Base-by-base conservation (phyloP, 2,113 vertebrate genomes). In the Dasyprocta punctata region DNA sequence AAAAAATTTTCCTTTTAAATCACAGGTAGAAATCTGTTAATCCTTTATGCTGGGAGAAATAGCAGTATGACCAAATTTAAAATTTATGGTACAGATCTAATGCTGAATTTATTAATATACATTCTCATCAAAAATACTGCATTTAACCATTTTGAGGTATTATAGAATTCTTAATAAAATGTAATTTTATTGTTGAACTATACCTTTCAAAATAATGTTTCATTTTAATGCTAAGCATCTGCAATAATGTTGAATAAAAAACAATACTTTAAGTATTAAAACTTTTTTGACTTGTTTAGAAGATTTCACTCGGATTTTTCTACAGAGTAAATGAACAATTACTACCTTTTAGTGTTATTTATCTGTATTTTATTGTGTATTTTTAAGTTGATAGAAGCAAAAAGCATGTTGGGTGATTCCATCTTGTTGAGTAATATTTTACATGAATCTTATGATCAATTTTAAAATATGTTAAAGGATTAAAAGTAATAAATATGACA, bases 271-370 rank as follows among this genome's bases (percentile, higher is more conserved):
- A 83, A 56, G 14, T 20, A 86, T 44, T 92, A 96, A 96, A 78
- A 80, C 9, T 54, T 94, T 96, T 82, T 54, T 77, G 20, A 24
- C 54, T 4, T 80, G 5, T 67, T 36, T 65, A 87, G 67, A 89
- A 86, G 47, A 95, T 90, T 85, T 95, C 14, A 97, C 19, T 96
- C 7, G 78, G n/a, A 56, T 95, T 69, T 52, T 47, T 92, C 16
- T 86, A 84, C 67, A 44, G 84, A 92, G 7, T 90, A 95, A 86
- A 63, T 92, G 65, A 93, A 95, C 91, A 8, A 9, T 96, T 96
- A 85, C 81, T 61, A 63, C 24, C 9, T 73, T 24, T 44, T 33
- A 87, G 52, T 80, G 61, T 75, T 92, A 83, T 14, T 89, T 93
- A 94, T 54, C 8, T 87, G 1, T 94, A 69, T 88, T 88, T 92